phyloP scores from a whole-genome alignment of 2,113 vertebrate genomes.

The Papio anubis region DNA sequence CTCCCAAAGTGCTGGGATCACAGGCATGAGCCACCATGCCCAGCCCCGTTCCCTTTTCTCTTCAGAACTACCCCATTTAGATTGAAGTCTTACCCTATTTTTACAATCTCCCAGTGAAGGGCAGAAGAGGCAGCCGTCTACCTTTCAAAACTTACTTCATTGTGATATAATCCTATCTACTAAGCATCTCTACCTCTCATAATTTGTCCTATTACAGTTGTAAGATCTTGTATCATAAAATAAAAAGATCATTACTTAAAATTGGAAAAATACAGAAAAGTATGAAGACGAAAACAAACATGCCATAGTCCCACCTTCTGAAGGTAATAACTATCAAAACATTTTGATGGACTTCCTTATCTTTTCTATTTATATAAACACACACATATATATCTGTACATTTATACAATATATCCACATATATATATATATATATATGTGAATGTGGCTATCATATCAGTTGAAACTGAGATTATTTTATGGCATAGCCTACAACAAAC shows the following conservation, averaged over 20 bases:
- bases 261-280: not conserved
- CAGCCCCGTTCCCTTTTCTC: not conserved
- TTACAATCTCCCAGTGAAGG: not conserved
- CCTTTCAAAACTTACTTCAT: not conserved
- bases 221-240: not conserved
- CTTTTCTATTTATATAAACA: not conserved
- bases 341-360: not conserved
- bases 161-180: not conserved
- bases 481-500: not conserved
- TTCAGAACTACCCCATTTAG: not conserved
- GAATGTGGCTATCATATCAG: not conserved
- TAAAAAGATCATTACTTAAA: not conserved
- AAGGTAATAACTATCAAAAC: not conserved
- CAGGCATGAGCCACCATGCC: not conserved
- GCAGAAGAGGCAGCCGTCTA: not conserved
- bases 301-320: not conserved
- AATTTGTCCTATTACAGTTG: not conserved
- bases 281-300: not conserved
- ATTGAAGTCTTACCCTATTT: not conserved
- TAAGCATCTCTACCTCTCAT: not conserved
- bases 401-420: no score
- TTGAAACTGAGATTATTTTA: constrained; percentile 42
- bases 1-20: not conserved
- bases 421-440: not conserved
- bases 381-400: no score